Percentiles rank a stretch among this genome's conserved stretches.
Evolutionary conservation across 2,888 invertebrate species (phyloP).

Genomic region (Oscheius sp.): DNA sequence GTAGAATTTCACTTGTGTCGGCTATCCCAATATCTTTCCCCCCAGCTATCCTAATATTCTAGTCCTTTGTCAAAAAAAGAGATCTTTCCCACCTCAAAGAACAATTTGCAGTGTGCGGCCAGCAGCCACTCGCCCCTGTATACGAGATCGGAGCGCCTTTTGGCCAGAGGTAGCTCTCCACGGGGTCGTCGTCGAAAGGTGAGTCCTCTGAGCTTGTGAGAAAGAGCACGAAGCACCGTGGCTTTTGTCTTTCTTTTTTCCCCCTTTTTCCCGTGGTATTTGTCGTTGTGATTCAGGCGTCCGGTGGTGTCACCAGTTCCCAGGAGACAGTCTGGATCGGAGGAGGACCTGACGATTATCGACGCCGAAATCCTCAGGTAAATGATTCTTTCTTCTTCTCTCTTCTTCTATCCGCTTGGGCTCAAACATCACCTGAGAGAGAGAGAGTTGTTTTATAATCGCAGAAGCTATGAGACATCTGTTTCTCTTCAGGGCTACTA

Average conservation of each 20-base stretch:
- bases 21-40: background rate
- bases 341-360: constrained; percentile 59
- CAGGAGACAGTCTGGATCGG: constrained; percentile 69
- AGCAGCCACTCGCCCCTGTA: constrained; percentile 64
- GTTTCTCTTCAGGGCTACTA: constrained; percentile 56
- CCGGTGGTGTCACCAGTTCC: constrained; percentile 40
- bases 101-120: constrained; percentile 47
- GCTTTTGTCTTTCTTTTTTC: constrained; percentile 2
- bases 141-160: constrained; percentile 65
- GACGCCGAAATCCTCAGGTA: constrained; percentile 68
- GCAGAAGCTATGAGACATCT: too few relatives aligned
- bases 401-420: constrained; percentile 16
- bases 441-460: too few relatives aligned
- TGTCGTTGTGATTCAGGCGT: constrained; percentile 40
- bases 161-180: constrained; percentile 65
- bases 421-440: background rate
- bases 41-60: background rate
- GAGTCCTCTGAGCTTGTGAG: background rate
- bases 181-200: constrained; percentile 45
- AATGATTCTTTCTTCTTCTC: background rate
- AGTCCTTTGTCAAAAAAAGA: too few relatives aligned
- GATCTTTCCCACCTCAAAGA: background rate
- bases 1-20: too few relatives aligned
- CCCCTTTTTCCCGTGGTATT: background rate
- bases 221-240: background rate